Evolutionary conservation across 2,797 vertebrate species (phyloP).

Genomic region (Girardinus metallicus): DNA sequence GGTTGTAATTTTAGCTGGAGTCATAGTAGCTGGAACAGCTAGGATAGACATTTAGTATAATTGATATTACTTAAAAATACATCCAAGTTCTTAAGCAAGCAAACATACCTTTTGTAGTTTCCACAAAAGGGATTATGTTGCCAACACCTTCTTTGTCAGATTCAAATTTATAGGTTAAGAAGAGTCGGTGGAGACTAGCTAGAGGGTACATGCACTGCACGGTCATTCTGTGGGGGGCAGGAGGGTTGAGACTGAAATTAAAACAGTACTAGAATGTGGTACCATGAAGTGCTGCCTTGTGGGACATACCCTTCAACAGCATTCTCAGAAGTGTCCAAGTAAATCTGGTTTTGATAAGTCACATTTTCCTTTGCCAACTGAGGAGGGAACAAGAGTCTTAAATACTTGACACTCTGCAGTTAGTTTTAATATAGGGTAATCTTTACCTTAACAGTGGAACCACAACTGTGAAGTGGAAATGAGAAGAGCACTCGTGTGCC

Average conservation of each 20-base stretch:
- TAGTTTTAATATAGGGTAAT: not conserved
- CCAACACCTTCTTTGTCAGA: conserved; percentile 56
- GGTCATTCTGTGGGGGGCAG: conserved; percentile 61
- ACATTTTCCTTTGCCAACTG: conserved; percentile 75
- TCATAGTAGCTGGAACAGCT: conserved; percentile 10
- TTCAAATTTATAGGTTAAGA: conserved; percentile 60
- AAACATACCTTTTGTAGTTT: conserved; percentile 24
- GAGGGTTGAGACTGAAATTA: not conserved
- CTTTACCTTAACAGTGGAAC: conserved; percentile 70
- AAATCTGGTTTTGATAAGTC: conserved; percentile 83
- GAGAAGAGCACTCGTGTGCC: conserved; percentile 78
- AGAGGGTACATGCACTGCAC: conserved; percentile 79
- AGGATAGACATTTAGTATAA: fast-evolving
- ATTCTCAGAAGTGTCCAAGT: conserved; percentile 54
- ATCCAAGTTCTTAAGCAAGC: not conserved
- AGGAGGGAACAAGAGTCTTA: not conserved
- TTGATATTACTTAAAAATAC: not conserved
- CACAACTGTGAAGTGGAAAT: conserved; percentile 79
- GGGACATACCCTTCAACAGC: conserved; percentile 69
- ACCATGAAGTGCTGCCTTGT: not conserved
- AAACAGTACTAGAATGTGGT: not conserved
- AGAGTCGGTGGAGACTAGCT: conserved; percentile 64
- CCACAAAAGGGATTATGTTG: conserved; percentile 23
- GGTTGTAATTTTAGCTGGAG: not conserved
- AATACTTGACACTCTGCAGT: not conserved